A percentile compares a stretch with the other conserved stretches of the same genome.
These are phyloP conservation scores for Coregonus clupeaformis DNA, from an alignment of 2,113 vertebrate genomes.

Conservation along the genomic window DNA sequence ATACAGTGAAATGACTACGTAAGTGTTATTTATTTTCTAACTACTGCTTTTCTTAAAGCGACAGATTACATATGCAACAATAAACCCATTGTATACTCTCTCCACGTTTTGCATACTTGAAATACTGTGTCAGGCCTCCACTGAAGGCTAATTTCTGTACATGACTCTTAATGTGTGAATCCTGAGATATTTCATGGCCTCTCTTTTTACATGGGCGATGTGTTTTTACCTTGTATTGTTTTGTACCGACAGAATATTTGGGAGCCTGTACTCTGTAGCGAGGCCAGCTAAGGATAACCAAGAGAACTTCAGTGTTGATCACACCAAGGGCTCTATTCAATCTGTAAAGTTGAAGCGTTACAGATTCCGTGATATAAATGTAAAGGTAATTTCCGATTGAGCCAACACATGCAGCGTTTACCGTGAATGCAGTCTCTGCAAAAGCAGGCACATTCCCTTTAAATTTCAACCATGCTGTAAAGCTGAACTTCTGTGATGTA, in stretches of 20 bases:
- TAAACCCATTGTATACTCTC: slow-evolving; percentile 45
- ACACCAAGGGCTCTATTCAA: slow-evolving; percentile 6
- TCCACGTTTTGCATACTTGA: slow-evolving; percentile 59
- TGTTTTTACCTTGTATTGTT: slow-evolving; percentile 35
- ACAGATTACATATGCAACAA: slow-evolving; percentile 77
- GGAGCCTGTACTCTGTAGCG: slow-evolving; percentile 34
- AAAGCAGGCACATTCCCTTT: no score
- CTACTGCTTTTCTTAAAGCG: slow-evolving; percentile 51
- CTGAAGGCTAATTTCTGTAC: slow-evolving; percentile 40
- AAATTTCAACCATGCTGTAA: no score
- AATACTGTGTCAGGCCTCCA: slow-evolving; percentile 39
- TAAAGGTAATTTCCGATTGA: no score
- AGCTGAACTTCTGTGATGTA: no score
- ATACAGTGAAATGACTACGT: slow-evolving; percentile 18
- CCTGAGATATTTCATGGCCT: slow-evolving; percentile 27
- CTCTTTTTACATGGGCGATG: slow-evolving; percentile 31
- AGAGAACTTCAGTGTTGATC: slow-evolving; percentile 18
- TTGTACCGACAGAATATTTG: slow-evolving; percentile 38
- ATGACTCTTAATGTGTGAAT: slow-evolving; percentile 23
- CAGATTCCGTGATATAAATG: no score
- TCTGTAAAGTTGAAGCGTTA: not conserved
- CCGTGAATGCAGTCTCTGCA: no score
- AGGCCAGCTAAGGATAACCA: slow-evolving; percentile 32
- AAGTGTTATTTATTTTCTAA: slow-evolving; percentile 50
- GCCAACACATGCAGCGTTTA: no score